These are phyloP conservation scores for Brassicogethes aeneus DNA, from an alignment of 2,888 invertebrate genomes.

Conservation along the genomic window DNA sequence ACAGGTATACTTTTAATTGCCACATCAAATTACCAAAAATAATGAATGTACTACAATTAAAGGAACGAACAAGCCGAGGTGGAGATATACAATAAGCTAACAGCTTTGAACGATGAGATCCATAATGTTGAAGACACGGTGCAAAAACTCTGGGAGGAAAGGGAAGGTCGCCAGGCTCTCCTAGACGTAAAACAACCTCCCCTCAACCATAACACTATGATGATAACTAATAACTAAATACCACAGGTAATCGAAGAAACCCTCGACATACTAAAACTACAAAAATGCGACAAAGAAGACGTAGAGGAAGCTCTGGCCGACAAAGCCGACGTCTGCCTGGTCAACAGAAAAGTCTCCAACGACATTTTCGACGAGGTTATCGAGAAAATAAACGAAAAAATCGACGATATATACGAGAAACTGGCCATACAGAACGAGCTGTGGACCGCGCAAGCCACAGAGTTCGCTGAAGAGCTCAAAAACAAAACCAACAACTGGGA, in stretches of 20 bases:
- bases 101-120: constrained; percentile 39
- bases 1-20: too few species aligned
- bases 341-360: constrained; percentile 64
- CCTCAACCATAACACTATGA: too few species aligned
- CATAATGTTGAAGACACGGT: constrained; percentile 35
- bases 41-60: too few species aligned
- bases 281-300: constrained; percentile 63
- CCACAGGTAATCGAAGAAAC: neutral
- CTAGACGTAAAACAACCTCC: constrained; percentile 48
- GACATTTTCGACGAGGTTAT: constrained; percentile 63
- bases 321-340: constrained; percentile 60
- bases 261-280: constrained; percentile 49
- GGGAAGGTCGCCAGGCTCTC: constrained; percentile 45
- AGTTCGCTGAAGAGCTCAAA: too few species aligned
- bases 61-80: neutral
- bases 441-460: too few species aligned
- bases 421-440: constrained; percentile 51
- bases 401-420: constrained; percentile 56
- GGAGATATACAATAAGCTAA: constrained; percentile 30
- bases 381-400: constrained; percentile 53
- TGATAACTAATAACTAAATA: too few species aligned
- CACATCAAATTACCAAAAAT: too few species aligned
- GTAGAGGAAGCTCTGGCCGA: constrained; percentile 63
- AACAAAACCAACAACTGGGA: too few species aligned
- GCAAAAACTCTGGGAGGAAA: constrained; percentile 46